Evolutionary conservation across 2,797 vertebrate species (phyloP).

Genomic region (Saguinus oedipus): DNA sequence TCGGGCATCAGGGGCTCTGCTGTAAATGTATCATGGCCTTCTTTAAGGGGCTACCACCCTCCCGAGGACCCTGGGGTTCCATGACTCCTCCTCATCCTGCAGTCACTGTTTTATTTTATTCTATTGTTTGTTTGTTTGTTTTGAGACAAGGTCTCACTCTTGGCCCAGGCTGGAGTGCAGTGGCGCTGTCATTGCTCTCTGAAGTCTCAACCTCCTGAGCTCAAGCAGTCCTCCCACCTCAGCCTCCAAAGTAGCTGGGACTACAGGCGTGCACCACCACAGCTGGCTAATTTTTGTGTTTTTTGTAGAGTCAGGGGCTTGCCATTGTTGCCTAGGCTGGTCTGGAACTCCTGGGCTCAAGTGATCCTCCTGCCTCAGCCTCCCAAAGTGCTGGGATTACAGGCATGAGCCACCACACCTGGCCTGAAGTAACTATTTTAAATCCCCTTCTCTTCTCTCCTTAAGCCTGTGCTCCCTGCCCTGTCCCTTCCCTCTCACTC

Average conservation of each 20-base stretch:
- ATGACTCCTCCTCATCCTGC: background rate
- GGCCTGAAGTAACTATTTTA: background rate
- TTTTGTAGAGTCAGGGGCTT: no score
- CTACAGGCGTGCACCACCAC: background rate
- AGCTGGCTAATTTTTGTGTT: no score
- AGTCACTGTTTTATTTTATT: background rate
- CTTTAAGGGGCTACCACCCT: background rate
- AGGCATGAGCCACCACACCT: no score
- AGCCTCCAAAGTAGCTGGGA: background rate
- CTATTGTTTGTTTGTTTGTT: background rate
- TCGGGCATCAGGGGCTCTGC: background rate
- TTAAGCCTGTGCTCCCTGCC: background rate
- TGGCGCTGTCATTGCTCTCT: background rate
- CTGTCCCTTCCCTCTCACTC: background rate
- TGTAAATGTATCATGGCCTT: fast-evolving
- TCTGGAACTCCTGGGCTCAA: no score
- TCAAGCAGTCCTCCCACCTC: background rate
- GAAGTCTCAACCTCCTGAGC: background rate
- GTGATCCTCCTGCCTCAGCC: no score
- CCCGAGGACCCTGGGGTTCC: background rate
- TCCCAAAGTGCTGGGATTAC: no score
- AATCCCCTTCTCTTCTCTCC: background rate
- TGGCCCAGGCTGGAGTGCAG: background rate
- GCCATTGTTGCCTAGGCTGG: no score
- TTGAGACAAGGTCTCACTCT: background rate